Conservation (phyloP, 2,797 vertebrate genomes). For the Lutjanus argentimaculatus region DNA sequence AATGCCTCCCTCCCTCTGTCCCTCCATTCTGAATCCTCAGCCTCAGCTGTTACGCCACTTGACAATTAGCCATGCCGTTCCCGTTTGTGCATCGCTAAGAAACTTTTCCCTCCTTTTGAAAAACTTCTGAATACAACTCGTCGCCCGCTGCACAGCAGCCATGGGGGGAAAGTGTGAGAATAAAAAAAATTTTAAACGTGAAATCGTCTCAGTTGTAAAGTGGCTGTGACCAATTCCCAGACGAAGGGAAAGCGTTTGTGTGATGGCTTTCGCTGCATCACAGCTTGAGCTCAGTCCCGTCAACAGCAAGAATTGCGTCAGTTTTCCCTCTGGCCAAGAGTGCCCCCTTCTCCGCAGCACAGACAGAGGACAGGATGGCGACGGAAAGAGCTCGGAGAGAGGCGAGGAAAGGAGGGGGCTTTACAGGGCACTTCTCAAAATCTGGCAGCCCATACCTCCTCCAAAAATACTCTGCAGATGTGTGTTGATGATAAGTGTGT, state of each 20-base stretch:
- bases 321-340: conserved; percentile 63
- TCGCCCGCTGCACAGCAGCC: conserved; percentile 29
- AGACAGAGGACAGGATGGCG: conserved; percentile 19
- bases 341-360: conserved; percentile 42
- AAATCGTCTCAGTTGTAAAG: conserved; percentile 72
- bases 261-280: conserved; percentile 52
- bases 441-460: conserved; percentile 29
- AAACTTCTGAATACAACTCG: conserved; percentile 54
- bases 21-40: conserved; percentile 38
- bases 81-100: conserved; percentile 28
- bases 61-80: conserved; percentile 66
- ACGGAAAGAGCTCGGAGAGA: background rate
- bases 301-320: conserved; percentile 66
- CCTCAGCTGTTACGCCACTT: conserved; percentile 58
- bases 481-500: conserved; percentile 17
- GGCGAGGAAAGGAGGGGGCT: background rate
- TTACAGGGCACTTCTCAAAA: conserved; percentile 12
- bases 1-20: background rate
- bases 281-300: conserved; percentile 50
- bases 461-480: conserved; percentile 28
- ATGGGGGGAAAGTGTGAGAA: conserved; percentile 27
- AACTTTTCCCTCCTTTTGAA: conserved; percentile 52
- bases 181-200: conserved; percentile 41
- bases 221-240: conserved; percentile 75
- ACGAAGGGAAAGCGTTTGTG: conserved; percentile 49